phyloP scores from a whole-genome alignment of 2,797 vertebrate species.

The Siniperca obscura region DNA sequence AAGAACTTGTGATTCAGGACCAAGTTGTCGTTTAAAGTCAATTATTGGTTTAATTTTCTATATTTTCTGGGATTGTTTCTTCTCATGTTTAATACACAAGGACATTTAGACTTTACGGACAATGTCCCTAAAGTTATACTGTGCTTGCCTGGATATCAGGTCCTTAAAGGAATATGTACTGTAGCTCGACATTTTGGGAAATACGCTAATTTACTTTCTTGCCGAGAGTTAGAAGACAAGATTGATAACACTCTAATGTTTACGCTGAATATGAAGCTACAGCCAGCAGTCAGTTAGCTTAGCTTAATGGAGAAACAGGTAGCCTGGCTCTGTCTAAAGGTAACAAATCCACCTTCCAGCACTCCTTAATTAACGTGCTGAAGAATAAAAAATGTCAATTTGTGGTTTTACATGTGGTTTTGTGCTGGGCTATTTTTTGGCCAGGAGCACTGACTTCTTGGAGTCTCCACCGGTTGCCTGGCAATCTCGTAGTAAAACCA shows the following conservation, averaged over 20 bases:
- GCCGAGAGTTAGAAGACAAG: not conserved
- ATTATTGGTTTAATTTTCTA: slow-evolving; percentile 1
- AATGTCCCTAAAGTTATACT: not conserved
- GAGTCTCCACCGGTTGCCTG: no score
- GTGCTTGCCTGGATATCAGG: not conserved
- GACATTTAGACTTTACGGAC: slow-evolving; percentile 1
- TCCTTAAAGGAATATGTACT: slow-evolving; percentile 9
- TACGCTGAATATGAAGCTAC: not conserved
- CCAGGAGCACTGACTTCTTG: no score
- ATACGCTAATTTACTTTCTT: not conserved
- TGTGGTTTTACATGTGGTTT: not conserved
- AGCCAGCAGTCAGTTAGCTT: not conserved
- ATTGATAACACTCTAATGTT: not conserved
- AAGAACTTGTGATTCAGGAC: slow-evolving; percentile 60
- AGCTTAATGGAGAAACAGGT: not conserved
- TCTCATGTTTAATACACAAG: not conserved
- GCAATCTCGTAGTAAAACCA: not conserved
- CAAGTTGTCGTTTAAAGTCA: not conserved
- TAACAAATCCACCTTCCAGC: not conserved
- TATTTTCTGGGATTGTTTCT: not conserved
- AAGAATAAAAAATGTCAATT: not conserved
- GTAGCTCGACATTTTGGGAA: not conserved
- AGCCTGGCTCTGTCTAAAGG: not conserved
- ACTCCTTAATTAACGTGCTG: not conserved
- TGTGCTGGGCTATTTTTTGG: no score